Percentiles rank a stretch among this genome's conserved stretches.
These are phyloP conservation scores for Lithophane leautieri DNA, from an alignment of 2,888 invertebrate genomes.

Conservation along the genomic window DNA sequence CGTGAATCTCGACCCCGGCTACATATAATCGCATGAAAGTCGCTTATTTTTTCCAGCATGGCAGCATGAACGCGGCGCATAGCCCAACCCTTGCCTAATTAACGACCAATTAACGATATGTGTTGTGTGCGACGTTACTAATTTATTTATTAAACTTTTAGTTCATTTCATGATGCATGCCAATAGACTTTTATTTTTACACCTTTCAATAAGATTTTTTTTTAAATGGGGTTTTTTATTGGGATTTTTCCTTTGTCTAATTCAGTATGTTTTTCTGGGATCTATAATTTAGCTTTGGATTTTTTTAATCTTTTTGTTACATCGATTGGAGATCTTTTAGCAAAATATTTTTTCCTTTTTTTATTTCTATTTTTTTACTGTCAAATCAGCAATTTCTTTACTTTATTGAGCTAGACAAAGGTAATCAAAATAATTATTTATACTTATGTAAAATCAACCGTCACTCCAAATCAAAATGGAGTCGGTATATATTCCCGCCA, in stretches of 20 bases:
- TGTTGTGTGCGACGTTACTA: slow-evolving; percentile 77
- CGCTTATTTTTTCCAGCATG: slow-evolving; percentile 86
- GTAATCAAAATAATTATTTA: not conserved
- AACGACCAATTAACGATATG: slow-evolving; percentile 71
- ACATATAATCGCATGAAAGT: slow-evolving; percentile 77
- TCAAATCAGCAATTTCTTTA: too few species aligned
- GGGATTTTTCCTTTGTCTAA: slow-evolving; percentile 26
- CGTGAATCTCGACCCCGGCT: slow-evolving; percentile 42
- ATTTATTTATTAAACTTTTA: slow-evolving; percentile 68
- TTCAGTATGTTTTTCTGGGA: slow-evolving; percentile 12
- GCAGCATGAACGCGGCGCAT: slow-evolving; percentile 86
- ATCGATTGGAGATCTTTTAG: not conserved
- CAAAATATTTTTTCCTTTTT: not conserved
- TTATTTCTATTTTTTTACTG: not conserved
- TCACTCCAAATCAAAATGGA: slow-evolving; percentile 34
- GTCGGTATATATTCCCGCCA: slow-evolving; percentile 27
- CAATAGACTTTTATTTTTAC: slow-evolving; percentile 58
- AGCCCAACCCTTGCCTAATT: slow-evolving; percentile 73
- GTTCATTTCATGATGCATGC: slow-evolving; percentile 70
- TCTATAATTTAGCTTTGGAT: not conserved
- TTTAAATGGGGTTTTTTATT: not conserved
- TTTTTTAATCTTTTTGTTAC: not conserved
- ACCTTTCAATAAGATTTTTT: slow-evolving; percentile 6
- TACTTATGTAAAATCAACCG: not conserved
- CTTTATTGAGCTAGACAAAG: slow-evolving; percentile 26